Conservation (phyloP, 2,797 vertebrate species). For the Buphagus erythrorhynchus region DNA sequence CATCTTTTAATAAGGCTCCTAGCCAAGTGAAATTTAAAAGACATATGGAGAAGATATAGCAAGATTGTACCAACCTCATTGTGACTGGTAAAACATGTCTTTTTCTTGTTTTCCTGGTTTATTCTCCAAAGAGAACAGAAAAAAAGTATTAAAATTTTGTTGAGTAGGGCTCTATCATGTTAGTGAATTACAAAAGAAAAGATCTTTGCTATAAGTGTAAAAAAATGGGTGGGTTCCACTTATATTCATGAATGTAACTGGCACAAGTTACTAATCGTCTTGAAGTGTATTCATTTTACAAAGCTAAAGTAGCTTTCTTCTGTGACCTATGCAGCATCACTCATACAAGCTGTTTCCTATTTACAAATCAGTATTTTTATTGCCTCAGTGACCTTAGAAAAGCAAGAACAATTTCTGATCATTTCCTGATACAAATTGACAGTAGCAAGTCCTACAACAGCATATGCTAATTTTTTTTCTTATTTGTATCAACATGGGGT, state of each 20-base stretch:
- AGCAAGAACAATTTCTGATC: conserved; percentile 14
- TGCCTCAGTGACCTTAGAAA: conserved; percentile 40
- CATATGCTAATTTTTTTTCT: conserved; percentile 11
- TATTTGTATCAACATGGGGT: conserved; percentile 32
- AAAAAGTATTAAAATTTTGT: not conserved
- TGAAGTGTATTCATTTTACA: not conserved
- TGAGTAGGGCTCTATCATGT: not conserved
- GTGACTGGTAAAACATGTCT: not conserved
- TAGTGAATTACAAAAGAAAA: not conserved
- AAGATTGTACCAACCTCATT: not conserved
- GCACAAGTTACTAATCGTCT: not conserved
- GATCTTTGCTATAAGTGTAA: not conserved
- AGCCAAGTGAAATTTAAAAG: not conserved
- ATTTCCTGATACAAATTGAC: conserved; percentile 19
- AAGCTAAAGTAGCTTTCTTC: not conserved
- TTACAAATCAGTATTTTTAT: conserved; percentile 17
- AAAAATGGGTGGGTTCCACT: not conserved
- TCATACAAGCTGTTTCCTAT: not conserved
- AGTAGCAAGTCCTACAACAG: not conserved
- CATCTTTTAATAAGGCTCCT: not conserved
- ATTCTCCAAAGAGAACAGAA: not conserved
- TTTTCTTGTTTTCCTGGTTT: not conserved
- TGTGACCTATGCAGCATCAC: not conserved
- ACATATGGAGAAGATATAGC: not conserved
- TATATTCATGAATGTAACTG: not conserved